phyloP scores from a whole-genome alignment of 2,113 vertebrate species.

The Myiagra hebetior region DNA sequence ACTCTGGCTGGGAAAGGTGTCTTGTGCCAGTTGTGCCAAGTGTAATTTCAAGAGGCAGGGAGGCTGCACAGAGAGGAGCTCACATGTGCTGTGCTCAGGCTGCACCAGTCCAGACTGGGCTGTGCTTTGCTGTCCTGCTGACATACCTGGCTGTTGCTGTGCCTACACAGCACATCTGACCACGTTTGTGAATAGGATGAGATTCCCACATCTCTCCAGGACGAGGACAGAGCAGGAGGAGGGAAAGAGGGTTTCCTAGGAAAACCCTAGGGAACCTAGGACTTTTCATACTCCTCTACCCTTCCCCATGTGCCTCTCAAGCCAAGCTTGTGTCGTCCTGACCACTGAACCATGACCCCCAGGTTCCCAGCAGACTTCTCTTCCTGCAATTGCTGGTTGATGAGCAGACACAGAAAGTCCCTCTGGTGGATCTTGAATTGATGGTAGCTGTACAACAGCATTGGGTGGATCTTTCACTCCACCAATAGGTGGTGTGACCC shows the following conservation, averaged over 20 bases:
- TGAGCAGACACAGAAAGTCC: neutral
- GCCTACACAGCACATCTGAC: neutral
- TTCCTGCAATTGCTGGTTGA: neutral
- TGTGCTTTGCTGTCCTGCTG: neutral
- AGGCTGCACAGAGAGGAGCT: neutral
- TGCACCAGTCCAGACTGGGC: too few relatives aligned
- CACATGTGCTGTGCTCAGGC: fast-evolving
- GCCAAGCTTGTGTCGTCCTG: neutral
- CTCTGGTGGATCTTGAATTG: neutral
- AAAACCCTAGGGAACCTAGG: neutral
- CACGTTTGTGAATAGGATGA: neutral
- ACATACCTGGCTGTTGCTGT: neutral
- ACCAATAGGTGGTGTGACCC: neutral
- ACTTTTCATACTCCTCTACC: neutral
- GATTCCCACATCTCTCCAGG: neutral
- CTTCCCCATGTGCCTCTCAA: neutral
- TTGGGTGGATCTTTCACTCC: neutral
- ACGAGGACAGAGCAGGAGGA: neutral
- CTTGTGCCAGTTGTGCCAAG: neutral
- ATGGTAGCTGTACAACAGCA: neutral
- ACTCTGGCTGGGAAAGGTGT: neutral
- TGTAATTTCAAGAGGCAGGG: neutral
- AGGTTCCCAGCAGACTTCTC: neutral
- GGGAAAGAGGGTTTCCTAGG: neutral
- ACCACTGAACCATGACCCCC: neutral